Conservation (phyloP, 92 coral and sea anemone species). For the Zoanthus gigantus region DNA sequence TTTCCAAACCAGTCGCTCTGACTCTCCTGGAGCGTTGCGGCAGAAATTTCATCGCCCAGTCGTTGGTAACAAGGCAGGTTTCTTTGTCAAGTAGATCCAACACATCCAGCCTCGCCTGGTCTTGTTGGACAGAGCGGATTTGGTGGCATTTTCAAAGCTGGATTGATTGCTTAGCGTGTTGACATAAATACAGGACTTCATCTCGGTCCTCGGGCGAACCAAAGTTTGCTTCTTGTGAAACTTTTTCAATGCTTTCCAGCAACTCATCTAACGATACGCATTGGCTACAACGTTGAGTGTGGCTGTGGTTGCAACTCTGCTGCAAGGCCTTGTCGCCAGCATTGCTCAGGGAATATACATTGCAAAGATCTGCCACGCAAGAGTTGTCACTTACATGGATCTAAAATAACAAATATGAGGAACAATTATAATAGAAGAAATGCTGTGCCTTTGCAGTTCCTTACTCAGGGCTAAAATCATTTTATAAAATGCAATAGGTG, state of each 20-base stretch:
- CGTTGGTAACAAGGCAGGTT: conserved; percentile 2
- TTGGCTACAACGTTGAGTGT: neutral
- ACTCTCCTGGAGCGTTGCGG: conserved; percentile 25
- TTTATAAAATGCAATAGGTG: neutral
- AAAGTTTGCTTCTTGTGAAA: neutral
- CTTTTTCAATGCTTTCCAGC: neutral
- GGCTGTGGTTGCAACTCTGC: conserved; percentile 35
- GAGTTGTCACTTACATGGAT: conserved; percentile 5
- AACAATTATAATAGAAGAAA: neutral
- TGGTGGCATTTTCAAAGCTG: conserved; percentile 38
- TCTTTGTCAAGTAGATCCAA: neutral
- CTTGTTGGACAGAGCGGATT: conserved; percentile 37
- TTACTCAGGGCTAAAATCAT: neutral
- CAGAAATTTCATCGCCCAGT: conserved; percentile 35
- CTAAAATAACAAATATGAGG: conserved; percentile 12
- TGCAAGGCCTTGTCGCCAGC: conserved; percentile 25
- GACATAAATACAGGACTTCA: conserved; percentile 25
- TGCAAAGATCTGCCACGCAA: conserved; percentile 42
- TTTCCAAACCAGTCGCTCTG: conserved; percentile 39
- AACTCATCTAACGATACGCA: too few relatives aligned
- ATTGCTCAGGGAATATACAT: conserved; percentile 47
- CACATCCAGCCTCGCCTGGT: conserved; percentile 26
- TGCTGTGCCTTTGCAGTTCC: conserved; percentile 4
- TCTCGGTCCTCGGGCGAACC: conserved; percentile 7
- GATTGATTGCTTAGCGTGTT: conserved; percentile 26